Evolutionary conservation across 2,113 vertebrate species (phyloP).

Genomic region (Zapornia atra): DNA sequence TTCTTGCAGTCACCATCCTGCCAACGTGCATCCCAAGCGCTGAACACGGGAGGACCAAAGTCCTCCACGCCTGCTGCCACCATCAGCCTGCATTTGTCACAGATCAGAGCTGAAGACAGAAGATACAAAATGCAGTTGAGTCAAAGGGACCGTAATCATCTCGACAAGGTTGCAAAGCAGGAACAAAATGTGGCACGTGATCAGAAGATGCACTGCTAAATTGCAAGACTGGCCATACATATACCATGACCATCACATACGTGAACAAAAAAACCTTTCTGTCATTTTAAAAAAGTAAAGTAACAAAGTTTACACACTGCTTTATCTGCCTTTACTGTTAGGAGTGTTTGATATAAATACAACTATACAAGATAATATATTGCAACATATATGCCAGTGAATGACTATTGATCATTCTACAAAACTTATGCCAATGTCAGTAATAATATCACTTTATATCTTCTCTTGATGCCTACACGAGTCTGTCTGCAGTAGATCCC

Average conservation of each 20-base stretch:
- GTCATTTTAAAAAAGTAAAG: neutral
- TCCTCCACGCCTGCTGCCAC: neutral
- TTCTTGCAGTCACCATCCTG: neutral
- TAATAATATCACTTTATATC: neutral
- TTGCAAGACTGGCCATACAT: neutral
- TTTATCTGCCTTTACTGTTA: neutral
- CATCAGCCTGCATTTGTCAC: neutral
- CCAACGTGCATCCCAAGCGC: fast-evolving
- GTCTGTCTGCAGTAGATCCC: neutral
- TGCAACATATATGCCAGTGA: neutral
- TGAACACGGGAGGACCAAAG: neutral
- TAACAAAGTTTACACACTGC: neutral
- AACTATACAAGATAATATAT: neutral
- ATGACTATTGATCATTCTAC: neutral
- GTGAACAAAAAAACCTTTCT: neutral
- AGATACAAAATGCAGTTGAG: neutral
- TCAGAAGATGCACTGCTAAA: neutral
- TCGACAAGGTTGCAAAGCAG: neutral
- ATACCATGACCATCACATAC: neutral
- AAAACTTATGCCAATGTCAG: neutral
- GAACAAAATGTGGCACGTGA: fast-evolving
- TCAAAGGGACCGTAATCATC: neutral
- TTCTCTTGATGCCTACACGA: neutral
- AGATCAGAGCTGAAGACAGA: neutral
- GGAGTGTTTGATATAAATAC: neutral